These are phyloP conservation scores for Hyles vespertilio DNA, from an alignment of 1,140 invertebrate genomes.

Conservation along the genomic window DNA sequence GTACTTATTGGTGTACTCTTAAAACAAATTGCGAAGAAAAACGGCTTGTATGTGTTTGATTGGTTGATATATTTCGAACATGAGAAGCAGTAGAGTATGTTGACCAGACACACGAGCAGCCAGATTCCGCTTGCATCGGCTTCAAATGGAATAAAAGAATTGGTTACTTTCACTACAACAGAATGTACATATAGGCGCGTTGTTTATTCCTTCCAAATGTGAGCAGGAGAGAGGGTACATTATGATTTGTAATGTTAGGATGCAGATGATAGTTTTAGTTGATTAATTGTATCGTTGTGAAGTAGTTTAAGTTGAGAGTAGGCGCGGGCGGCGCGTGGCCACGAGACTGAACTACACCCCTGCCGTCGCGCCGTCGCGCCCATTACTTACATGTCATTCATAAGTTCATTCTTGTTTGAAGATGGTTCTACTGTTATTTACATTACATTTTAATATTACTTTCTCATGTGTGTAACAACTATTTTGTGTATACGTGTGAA, in stretches of 20 bases:
- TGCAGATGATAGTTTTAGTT: constrained; percentile 69
- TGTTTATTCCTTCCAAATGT: constrained; percentile 65
- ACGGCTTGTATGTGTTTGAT: too few species aligned
- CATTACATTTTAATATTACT: constrained; percentile 50
- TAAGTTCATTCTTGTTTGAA: constrained; percentile 60
- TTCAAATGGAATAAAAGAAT: constrained; percentile 26
- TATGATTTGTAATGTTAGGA: constrained; percentile 60
- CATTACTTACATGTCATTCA: constrained; percentile 42
- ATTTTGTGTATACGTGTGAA: constrained; percentile 63
- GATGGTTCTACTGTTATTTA: constrained; percentile 61
- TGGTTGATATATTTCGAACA: too few species aligned
- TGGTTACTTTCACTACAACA: constrained; percentile 41
- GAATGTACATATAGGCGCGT: constrained; percentile 63
- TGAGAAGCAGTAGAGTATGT: neutral
- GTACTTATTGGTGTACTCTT: too few species aligned
- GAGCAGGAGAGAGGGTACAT: constrained; percentile 49
- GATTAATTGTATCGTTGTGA: constrained; percentile 68
- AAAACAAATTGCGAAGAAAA: too few species aligned
- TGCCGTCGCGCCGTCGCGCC: constrained; percentile 49
- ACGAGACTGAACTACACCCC: constrained; percentile 70
- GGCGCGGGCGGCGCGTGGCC: constrained; percentile 52
- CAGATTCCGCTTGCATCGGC: constrained; percentile 34
- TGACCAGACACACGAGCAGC: constrained; percentile 15
- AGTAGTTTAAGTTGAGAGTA: constrained; percentile 55
- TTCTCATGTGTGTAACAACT: constrained; percentile 63